phyloP scores from a whole-genome alignment of 2,113 vertebrate species.

The Hemicordylus capensis region DNA sequence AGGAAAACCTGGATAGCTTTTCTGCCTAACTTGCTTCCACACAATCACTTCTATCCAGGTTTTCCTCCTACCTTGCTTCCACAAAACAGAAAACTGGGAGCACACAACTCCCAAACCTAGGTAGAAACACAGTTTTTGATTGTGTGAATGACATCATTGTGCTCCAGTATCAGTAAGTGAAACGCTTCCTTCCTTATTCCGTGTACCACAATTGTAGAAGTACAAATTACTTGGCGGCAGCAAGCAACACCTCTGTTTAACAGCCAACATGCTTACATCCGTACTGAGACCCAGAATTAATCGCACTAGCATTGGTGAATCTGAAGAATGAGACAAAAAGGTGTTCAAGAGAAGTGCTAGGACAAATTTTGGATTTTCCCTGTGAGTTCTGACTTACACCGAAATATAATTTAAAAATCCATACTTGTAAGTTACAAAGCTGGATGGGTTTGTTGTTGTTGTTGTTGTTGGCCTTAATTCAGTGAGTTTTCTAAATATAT shows the following conservation, averaged over 20 bases:
- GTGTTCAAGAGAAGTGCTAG: not conserved
- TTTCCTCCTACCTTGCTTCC: no score
- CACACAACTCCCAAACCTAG: no score
- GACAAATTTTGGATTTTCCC: not conserved
- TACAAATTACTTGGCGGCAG: not conserved
- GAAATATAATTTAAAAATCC: not conserved
- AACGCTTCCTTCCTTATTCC: not conserved
- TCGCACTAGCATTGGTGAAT: not conserved
- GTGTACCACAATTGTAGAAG: not conserved
- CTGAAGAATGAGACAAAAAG: not conserved
- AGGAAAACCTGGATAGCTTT: no score
- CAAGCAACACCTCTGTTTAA: not conserved
- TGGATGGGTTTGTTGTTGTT: no score
- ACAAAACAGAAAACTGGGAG: no score
- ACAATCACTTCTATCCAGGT: no score
- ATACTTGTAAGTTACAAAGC: not conserved
- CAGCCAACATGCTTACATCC: not conserved
- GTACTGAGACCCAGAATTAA: no score
- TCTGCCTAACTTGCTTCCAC: no score
- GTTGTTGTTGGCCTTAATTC: not conserved
- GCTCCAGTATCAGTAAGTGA: not conserved
- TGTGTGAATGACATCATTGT: no score
- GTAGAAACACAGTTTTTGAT: no score
- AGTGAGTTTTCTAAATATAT: not conserved
- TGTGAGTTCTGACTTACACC: not conserved